phyloP scores from a whole-genome alignment of 1,140 invertebrate genomes.

The Eulimnadia texana region DNA sequence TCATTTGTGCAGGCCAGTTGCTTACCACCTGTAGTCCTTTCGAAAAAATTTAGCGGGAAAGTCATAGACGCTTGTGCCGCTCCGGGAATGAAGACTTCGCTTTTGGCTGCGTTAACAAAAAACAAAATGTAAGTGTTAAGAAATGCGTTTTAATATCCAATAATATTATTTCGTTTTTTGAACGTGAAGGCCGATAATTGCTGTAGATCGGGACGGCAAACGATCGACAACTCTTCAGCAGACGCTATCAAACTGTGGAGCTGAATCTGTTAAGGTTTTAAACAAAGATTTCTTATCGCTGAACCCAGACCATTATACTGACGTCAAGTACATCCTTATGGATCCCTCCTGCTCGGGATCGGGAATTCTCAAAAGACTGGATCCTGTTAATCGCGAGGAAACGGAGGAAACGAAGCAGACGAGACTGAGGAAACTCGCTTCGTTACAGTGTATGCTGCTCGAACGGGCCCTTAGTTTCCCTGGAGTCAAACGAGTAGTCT shows the following conservation, averaged over 20 bases:
- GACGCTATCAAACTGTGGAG: slow-evolving; percentile 44
- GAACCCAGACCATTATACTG: slow-evolving; percentile 39
- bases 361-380: slow-evolving; percentile 51
- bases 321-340: slow-evolving; percentile 77
- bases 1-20: slow-evolving; percentile 61
- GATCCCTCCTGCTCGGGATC: slow-evolving; percentile 93
- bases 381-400: slow-evolving; percentile 28
- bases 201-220: slow-evolving; percentile 56
- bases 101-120: slow-evolving; percentile 64
- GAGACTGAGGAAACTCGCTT: slow-evolving; percentile 51
- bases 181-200: slow-evolving; percentile 50
- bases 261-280: slow-evolving; percentile 46
- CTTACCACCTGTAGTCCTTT: slow-evolving; percentile 57
- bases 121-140: slow-evolving; percentile 47
- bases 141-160: slow-evolving; percentile 5
- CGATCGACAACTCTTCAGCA: slow-evolving; percentile 46
- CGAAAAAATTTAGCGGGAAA: slow-evolving; percentile 44
- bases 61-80: slow-evolving; percentile 89
- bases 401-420: slow-evolving; percentile 23
- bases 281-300: slow-evolving; percentile 56
- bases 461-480: slow-evolving; percentile 75
- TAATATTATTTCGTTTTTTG: slow-evolving; percentile 8
- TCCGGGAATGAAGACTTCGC: slow-evolving; percentile 89
- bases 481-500: slow-evolving; percentile 67
- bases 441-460: slow-evolving; percentile 71